A percentile compares a stretch with the other conserved stretches of the same genome.
Conservation (phyloP, 2,888 invertebrate species). For the Synanthedon tipuliformis region DNA sequence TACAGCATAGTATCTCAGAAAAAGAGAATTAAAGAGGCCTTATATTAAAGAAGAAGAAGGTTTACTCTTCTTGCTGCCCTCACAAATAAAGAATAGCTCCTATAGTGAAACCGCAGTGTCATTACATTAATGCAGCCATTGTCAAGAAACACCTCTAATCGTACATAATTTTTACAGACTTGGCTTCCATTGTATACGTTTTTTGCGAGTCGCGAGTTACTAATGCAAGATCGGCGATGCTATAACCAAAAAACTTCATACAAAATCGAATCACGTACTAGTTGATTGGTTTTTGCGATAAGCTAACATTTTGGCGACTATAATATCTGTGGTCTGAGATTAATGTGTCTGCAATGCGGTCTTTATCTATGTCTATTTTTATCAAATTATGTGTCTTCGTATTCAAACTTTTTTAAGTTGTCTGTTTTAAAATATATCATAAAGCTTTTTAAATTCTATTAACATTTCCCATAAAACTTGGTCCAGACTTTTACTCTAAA, state of each 20-base stretch:
- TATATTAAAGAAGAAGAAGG: too few relatives aligned
- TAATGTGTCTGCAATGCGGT: constrained; percentile 7
- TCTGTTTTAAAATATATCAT: too few relatives aligned
- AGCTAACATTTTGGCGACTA: constrained; percentile 25
- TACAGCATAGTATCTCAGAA: too few relatives aligned
- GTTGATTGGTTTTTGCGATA: constrained; percentile 41
- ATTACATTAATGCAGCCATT: constrained; percentile 18
- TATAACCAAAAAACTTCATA: neutral
- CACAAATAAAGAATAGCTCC: neutral
- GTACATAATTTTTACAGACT: constrained; percentile 34
- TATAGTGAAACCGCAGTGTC: constrained; percentile 23
- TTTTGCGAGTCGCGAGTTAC: constrained; percentile 34
- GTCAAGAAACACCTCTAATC: constrained; percentile 22
- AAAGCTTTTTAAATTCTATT: too few relatives aligned
- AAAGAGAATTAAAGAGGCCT: too few relatives aligned
- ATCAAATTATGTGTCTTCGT: too few relatives aligned
- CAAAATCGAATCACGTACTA: constrained; percentile 57
- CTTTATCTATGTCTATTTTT: constrained; percentile 4
- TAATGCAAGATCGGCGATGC: constrained; percentile 16
- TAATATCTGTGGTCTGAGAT: constrained; percentile 12
- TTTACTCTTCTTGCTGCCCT: too few relatives aligned
- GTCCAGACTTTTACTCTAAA: too few relatives aligned
- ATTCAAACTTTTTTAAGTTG: too few relatives aligned
- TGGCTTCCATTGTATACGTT: constrained; percentile 34
- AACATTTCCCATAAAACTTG: too few relatives aligned